Conservation (phyloP, 2,888 invertebrate species). For the Andrena minutula region DNA sequence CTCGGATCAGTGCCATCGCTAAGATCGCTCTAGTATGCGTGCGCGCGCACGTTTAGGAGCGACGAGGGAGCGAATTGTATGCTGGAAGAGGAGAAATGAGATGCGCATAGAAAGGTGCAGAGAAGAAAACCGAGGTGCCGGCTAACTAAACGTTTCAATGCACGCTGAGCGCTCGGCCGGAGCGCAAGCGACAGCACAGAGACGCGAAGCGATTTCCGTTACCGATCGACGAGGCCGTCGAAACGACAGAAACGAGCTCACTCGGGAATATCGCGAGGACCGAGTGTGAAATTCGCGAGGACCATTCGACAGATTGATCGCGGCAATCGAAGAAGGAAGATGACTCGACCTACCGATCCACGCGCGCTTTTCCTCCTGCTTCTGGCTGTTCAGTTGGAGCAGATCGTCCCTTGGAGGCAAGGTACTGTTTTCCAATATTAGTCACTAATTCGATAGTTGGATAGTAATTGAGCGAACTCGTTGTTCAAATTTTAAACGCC, state of each 20-base stretch:
- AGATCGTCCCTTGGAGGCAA: conserved; percentile 40
- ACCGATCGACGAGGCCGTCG: not conserved
- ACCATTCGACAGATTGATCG: not conserved
- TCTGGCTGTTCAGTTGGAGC: conserved; percentile 55
- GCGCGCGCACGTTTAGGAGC: conserved; percentile 32
- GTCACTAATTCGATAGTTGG: not conserved
- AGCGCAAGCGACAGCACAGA: conserved; percentile 43
- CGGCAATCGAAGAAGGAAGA: conserved; percentile 38
- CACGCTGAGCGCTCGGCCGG: conserved; percentile 67
- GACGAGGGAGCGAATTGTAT: conserved; percentile 25
- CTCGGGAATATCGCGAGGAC: not conserved
- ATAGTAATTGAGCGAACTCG: not conserved
- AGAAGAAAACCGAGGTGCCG: conserved; percentile 67
- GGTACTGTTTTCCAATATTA: conserved; percentile 45
- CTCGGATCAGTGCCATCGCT: conserved; percentile 16
- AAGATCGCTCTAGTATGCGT: conserved; percentile 7
- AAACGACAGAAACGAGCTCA: not conserved
- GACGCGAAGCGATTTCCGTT: conserved; percentile 1
- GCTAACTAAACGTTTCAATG: conserved; percentile 69
- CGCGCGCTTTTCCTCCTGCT: conserved; percentile 47
- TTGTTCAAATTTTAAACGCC: not conserved
- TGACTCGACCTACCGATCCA: conserved; percentile 45
- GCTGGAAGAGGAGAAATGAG: conserved; percentile 58
- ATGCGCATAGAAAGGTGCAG: conserved; percentile 69
- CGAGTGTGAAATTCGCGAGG: conserved; percentile 17